These are phyloP conservation scores for Crematogaster levior DNA, from an alignment of 2,888 invertebrate genomes.

Conservation along the genomic window DNA sequence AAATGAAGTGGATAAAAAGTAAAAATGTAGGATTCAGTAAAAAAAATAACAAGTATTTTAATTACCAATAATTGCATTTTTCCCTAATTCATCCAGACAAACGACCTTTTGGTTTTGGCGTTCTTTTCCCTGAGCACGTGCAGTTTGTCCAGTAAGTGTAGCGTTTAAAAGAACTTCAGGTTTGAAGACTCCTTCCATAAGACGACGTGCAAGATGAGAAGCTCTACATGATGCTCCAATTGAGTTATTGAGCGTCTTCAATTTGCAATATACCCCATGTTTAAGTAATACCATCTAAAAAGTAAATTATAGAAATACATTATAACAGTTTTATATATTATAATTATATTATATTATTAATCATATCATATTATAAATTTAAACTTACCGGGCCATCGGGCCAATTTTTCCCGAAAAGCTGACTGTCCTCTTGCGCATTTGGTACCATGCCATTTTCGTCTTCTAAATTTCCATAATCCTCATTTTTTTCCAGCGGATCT, in stretches of 20 bases:
- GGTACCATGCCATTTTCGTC: slow-evolving; percentile 1
- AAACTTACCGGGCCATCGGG: not conserved
- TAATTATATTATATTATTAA: not conserved
- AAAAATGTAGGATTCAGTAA: not conserved
- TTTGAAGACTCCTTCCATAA: not conserved
- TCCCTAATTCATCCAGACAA: not conserved
- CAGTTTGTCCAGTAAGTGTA: not conserved
- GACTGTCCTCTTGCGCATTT: slow-evolving; percentile 1
- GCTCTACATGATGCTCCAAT: not conserved
- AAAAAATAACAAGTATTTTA: not conserved
- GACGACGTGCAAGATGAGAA: not conserved
- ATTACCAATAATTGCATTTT: slow-evolving; percentile 1
- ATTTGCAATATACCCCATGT: not conserved
- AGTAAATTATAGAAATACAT: not conserved
- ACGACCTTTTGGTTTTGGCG: not conserved
- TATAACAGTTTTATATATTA: not conserved
- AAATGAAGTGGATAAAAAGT: not conserved
- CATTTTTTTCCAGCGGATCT: not conserved
- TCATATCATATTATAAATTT: not conserved
- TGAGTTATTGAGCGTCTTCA: not conserved
- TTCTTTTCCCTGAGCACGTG: not conserved
- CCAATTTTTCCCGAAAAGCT: not conserved
- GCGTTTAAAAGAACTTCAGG: not conserved
- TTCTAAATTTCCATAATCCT: not conserved
- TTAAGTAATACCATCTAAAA: not conserved